Percentiles rank a stretch among this genome's conserved stretches.
Conservation (phyloP, 2,797 vertebrate species). For the Hyperoplus lanceolatus region DNA sequence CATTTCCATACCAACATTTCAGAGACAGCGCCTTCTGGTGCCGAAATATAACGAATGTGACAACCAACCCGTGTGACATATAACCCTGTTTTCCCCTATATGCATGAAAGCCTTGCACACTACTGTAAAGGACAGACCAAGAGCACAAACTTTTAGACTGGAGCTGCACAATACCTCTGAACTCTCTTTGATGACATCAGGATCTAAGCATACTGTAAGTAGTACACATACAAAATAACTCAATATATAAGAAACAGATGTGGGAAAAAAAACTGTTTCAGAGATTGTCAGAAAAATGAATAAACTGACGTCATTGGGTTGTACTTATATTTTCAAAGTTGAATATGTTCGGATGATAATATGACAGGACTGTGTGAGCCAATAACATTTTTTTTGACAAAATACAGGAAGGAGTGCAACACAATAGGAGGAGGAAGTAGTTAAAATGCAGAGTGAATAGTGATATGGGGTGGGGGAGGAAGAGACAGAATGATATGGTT, state of each 20-base stretch:
- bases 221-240: neutral
- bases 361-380: neutral
- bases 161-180: neutral
- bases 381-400: constrained; percentile 16
- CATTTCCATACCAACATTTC: no score
- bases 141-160: neutral
- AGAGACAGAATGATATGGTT: neutral
- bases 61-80: no score
- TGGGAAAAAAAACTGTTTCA: no score
- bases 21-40: no score
- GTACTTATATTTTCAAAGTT: constrained; percentile 19
- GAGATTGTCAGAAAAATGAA: no score
- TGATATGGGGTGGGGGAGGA: neutral
- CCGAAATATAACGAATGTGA: no score
- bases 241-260: no score
- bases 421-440: constrained; percentile 24
- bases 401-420: constrained; percentile 36
- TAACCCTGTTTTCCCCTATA: no score
- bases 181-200: neutral
- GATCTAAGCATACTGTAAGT: neutral
- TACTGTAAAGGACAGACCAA: neutral
- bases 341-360: constrained; percentile 1
- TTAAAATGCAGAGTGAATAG: constrained; percentile 2
- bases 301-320: neutral
- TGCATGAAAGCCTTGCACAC: no score